Base-by-base conservation (phyloP, 2,888 invertebrate species). In the Trissoscelio sp. region DNA sequence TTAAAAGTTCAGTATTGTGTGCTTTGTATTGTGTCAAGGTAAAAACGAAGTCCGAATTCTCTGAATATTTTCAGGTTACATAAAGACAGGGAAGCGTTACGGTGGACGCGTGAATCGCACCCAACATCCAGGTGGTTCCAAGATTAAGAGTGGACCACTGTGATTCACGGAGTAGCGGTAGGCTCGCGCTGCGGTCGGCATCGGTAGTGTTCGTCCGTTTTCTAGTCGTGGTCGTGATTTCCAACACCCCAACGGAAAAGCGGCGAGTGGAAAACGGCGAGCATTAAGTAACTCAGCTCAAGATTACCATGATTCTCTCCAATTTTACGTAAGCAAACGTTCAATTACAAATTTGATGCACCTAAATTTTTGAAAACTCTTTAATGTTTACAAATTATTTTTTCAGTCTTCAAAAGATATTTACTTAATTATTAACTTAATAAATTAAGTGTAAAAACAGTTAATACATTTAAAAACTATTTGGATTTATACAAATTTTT, bases 161-260 rank as follows among this genome's bases (percentile, higher is more conserved):
- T 55, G 70, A 69, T 75, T 72, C 75, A 72, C 74, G 83, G 87
- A 89, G 90, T 89, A 88, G 89, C 86, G 86, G 86, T 87, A 87
- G 85, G 85, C 86, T 87, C 88, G 89, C 86, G 88, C 85, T 84
- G 87, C 88, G 86, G 86, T 88, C 87, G 87, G 87, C 87, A 88
- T 89, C 88, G 88, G 46, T 55, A 75, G 86, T 85, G 77, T 78
- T 80, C 69, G 69, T 73, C 55, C 73, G 64, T 64, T 79, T 77
- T 82, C 73, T 79, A 69, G 48, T 82, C 72, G 70, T 64, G 48
- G 39, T 66, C 75, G 46, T 37, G 69, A 57, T 73, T 77, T 62
- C 28, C 57, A 24, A 31, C 31, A 16, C 20, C 4, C 53, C 11
- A 20, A 22, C 4, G 6, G 7, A 16, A 42, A 18, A 55, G 57